Evolutionary conservation across 2,888 invertebrate species (phyloP), one percentile per base, ranked within the genome.

Genomic region (Melitaea athalia): DNA sequence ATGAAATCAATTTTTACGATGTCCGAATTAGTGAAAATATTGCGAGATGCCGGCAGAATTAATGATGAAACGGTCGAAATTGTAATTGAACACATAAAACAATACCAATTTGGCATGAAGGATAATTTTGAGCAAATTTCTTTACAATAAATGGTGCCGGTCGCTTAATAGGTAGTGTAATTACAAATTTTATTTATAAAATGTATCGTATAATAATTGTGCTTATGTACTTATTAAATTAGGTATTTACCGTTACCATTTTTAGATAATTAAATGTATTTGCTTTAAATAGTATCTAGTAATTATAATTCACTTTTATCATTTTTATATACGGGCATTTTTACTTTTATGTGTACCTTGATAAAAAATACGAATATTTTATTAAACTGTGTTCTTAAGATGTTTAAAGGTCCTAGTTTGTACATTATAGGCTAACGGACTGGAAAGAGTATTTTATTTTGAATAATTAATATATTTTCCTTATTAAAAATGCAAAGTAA

Each of bases 1-100:
- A 94, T 97, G 85, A 95, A 94, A 80, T 94, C 95, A 14, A 84
- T 97, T 5, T 95, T 95, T 71, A 95, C 94, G 0, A 85, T 97
- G 74, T 94, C 94, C 0, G 91, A 94, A 78, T 91, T 97, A 57
- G 89, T 96, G 78, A 86, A 91, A 75, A 93, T 94, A 70, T 87
- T 97, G 14, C 84, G 93, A 68, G 94, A 95, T 74, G 94, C 94
- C 33, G 94, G 94, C 0, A 95, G 94, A 81, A 93, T 97, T 68
- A 91, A 88, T 59, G 84, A 92, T 15, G 86, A 89, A 75, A 90
- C 86, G n/a, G 89, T 85, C 0, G 83, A 85, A 68, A 82, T 85
- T 68, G 86, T 92, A 38, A 80, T 84, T 49, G 87, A 89, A 47
- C 91, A 92, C 74, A 89, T 92, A 59, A 88, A 84, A 63, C 83